Evolutionary conservation across 2,797 vertebrate genomes (phyloP).

Genomic region (Ctenosaura bakeri): DNA sequence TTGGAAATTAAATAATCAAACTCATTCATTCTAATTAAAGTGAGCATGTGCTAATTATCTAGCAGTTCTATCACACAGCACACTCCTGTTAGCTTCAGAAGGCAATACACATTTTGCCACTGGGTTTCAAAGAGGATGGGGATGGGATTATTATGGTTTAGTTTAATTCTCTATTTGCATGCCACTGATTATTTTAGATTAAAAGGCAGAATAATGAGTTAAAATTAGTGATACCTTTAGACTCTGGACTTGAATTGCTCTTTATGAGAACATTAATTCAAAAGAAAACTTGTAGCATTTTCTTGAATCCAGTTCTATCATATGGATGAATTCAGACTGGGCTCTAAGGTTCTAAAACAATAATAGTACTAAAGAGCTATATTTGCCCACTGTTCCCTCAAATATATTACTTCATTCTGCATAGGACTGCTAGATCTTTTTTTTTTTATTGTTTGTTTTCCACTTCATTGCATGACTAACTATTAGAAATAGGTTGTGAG

Average conservation of each 20-base stretch:
- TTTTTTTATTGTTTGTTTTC: too few relatives aligned
- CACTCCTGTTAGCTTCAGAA: slow-evolving; percentile 48
- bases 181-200: slow-evolving; percentile 67
- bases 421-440: background rate
- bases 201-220: slow-evolving; percentile 45
- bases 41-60: slow-evolving; percentile 71
- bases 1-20: slow-evolving; percentile 75
- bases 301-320: background rate
- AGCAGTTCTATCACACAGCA: slow-evolving; percentile 53
- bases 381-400: background rate
- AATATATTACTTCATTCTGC: background rate
- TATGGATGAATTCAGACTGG: background rate
- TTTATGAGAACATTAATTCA: slow-evolving; percentile 16
- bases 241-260: background rate
- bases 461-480: background rate
- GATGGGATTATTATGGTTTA: background rate
- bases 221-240: slow-evolving; percentile 45
- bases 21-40: slow-evolving; percentile 73
- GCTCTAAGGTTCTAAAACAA: slow-evolving; percentile 17
- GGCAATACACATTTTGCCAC: slow-evolving; percentile 33
- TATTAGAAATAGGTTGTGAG: background rate
- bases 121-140: slow-evolving; percentile 52
- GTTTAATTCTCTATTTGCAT: slow-evolving; percentile 46
- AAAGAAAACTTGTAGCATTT: slow-evolving; percentile 8
- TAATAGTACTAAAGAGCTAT: background rate